Base-by-base conservation (phyloP, 2,113 vertebrate species). In the Ascaphus truei region DNA sequence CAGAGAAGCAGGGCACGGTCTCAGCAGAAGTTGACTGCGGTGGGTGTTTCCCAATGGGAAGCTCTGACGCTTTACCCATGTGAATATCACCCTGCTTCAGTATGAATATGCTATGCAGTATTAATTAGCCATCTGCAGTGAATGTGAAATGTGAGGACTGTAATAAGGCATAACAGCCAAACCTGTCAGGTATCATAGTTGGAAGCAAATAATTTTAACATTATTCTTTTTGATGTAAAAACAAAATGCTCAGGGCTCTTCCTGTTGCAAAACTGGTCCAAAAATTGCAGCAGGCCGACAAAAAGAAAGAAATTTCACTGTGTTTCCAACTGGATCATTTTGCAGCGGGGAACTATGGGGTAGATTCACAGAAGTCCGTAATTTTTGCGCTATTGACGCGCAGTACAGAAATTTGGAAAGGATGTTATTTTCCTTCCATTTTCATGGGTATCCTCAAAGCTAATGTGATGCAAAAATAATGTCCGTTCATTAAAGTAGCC, bases 181-280 rank as follows among this genome's bases (percentile, higher is more conserved):
- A 48, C 41, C 41, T 63, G 60, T 34, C 31, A 5, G 5, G 5
- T 11, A 34, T 34, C 11, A 74, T 76, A 71, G 75, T 68, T 50
- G 29, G 45, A 25, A 76, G 18, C 7, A 47, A 73, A 36, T 59
- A 29, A 72, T 29, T 5, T 51, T 59, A 67, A 72, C 72, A 66
- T 72, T 72, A 2, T 63, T 76, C 58, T 72, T 76, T 58, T 77
- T 68, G 37, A 64, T 59, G 67, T 48, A 62, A 72, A 18, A 62
- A n/a, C 31, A 65, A 11, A 5, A 33, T n/a, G 36, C 26, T 36
- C 36, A 22, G 16, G 16, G 37, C 18, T 60, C 58, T 43, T 4
- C 37, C 26, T 16, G 2, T 25, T 18, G 15, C 8, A 25, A n/a
- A n/a, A 39, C 13, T 3, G 31, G 25, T n/a, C n/a, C n/a, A n/a